Evolutionary conservation across 2,113 vertebrate species (phyloP).

Genomic region (Gallinago media): DNA sequence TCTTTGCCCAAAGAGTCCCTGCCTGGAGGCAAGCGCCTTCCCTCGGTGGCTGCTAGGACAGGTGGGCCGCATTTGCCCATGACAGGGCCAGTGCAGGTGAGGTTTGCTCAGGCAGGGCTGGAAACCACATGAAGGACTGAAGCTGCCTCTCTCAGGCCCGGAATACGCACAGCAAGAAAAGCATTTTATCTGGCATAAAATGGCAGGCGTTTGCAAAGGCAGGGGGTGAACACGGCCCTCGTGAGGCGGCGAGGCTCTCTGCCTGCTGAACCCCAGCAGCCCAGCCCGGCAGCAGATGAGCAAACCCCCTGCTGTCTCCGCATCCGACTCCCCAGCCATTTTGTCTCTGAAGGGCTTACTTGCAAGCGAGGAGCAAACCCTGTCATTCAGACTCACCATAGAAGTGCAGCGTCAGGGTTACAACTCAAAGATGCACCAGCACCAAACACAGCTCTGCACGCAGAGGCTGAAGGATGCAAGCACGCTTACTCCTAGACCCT

Average conservation of each 20-base stretch:
- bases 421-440: fast-evolving
- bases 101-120: neutral
- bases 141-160: neutral
- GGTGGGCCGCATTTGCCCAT: fast-evolving
- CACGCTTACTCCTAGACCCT: neutral
- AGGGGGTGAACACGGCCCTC: neutral
- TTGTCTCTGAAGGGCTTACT: neutral
- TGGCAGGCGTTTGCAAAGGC: neutral
- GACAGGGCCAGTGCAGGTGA: fast-evolving
- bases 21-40: neutral
- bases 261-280: fast-evolving
- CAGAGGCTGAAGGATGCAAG: neutral
- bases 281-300: neutral
- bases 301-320: neutral
- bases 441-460: fast-evolving
- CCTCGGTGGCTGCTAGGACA: neutral
- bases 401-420: fast-evolving
- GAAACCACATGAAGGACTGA: neutral
- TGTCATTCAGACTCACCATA: fast-evolving
- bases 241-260: fast-evolving
- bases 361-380: neutral
- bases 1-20: neutral
- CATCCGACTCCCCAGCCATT: fast-evolving
- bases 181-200: neutral
- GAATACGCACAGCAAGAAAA: neutral